Evolutionary conservation across 2,797 vertebrate species (phyloP).

Genomic region (Sitta carolinensis): DNA sequence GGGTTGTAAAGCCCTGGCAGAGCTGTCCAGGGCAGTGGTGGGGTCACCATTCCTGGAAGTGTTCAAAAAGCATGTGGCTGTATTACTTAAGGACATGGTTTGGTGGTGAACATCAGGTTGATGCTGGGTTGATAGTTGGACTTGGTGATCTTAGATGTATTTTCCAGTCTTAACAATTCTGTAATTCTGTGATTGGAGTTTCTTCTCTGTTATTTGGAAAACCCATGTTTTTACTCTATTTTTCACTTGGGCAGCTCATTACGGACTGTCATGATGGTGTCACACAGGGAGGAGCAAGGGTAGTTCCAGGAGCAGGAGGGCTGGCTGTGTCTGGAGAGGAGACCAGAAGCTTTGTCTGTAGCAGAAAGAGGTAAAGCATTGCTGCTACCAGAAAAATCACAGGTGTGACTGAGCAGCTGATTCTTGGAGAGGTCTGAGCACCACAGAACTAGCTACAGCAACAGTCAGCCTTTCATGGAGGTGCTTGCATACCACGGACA

Average conservation of each 20-base stretch:
- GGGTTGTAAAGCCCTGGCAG: neutral
- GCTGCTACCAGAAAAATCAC: neutral
- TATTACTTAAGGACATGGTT: neutral
- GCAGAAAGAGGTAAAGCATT: neutral
- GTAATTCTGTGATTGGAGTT: neutral
- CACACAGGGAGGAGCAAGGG: neutral
- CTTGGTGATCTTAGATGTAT: neutral
- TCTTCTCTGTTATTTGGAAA: neutral
- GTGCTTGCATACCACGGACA: neutral
- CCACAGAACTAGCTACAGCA: fast-evolving
- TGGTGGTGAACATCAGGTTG: neutral
- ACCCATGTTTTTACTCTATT: fast-evolving
- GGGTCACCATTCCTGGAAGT: neutral
- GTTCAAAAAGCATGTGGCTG: neutral
- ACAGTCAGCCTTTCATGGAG: neutral
- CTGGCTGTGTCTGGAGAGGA: neutral
- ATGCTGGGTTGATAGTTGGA: neutral
- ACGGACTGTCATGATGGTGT: too few relatives aligned
- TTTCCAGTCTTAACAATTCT: neutral
- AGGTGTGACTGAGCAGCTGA: neutral
- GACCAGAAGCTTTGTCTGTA: fast-evolving
- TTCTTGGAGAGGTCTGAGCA: neutral
- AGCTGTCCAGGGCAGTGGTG: neutral
- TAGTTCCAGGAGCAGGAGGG: neutral
- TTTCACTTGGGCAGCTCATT: neutral